phyloP scores from a whole-genome alignment of 2,888 invertebrate genomes.

The Zele albiditarsus region DNA sequence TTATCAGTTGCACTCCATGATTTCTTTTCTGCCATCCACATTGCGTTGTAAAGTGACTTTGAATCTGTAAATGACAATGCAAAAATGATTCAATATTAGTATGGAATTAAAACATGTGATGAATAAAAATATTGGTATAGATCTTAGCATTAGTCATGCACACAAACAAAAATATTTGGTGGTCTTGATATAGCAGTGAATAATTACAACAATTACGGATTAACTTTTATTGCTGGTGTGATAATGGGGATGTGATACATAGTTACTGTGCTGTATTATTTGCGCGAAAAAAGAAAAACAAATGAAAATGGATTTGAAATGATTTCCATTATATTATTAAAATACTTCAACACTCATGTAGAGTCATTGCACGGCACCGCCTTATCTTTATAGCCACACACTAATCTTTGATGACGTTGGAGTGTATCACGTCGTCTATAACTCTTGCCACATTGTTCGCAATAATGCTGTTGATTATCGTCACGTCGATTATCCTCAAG shows the following conservation, averaged over 20 bases:
- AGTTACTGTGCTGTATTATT: background rate
- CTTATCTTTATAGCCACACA: constrained; percentile 63
- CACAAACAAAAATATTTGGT: background rate
- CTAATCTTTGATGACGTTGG: constrained; percentile 65
- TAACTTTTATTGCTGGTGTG: background rate
- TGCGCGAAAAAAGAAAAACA: background rate
- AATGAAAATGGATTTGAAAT: constrained; percentile 14
- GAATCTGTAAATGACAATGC: constrained; percentile 38
- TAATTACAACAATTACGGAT: constrained; percentile 25
- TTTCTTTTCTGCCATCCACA: constrained; percentile 57
- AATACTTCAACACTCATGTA: background rate
- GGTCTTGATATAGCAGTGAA: constrained; percentile 19
- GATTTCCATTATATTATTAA: background rate
- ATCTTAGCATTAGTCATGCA: background rate
- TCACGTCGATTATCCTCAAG: constrained; percentile 39
- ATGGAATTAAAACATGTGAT: constrained; percentile 28
- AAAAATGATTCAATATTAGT: constrained; percentile 20
- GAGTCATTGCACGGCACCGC: constrained; percentile 40
- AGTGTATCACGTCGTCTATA: constrained; percentile 69
- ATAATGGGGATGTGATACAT: background rate
- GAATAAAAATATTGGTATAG: background rate
- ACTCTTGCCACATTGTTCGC: constrained; percentile 66
- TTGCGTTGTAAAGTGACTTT: constrained; percentile 54
- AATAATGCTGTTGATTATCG: constrained; percentile 53
- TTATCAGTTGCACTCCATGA: background rate